Evolutionary conservation across 2,797 vertebrate species (phyloP), one percentile per base, ranked within the genome.

Genomic region (Euthynnus affinis): DNA sequence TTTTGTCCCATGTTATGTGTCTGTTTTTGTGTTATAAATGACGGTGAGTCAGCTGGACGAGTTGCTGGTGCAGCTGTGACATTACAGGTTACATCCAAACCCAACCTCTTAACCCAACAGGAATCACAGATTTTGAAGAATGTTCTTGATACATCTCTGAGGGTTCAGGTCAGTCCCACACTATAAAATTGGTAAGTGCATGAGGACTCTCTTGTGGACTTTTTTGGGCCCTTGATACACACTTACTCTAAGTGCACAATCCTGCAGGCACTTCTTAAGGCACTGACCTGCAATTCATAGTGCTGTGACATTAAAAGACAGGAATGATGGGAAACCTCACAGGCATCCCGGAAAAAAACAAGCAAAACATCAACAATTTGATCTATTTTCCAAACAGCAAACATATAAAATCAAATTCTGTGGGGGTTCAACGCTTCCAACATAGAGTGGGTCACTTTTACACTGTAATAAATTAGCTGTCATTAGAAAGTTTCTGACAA

Each of bases 121-220:
- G 70, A 76, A 74, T 62, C 6, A 32, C 56, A 78, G 58, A 74
- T 83, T 55, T 56, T 65, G 51, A 80, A 80, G 57, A 81, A 86
- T 72, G 74, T 66, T 84, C 76, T 65, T 66, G 56, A 80, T 76
- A 49, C 34, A 61, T 37, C 70, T 69, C 32, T 59, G 53, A 83
- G 52, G 55, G 29, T 44, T 81, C 32, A 22, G 69, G 42, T 40
- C 55, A 58, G 44, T 78, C 55, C 56, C 49, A 63, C 46, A 60
- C 42, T 55, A 46, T 22, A 70, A 59, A 59, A 66, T 5, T 80
- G 46, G 25, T 18, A 22, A 40, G 0, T 3, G 8, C 32, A 76
- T 0, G 5, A 89, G 74, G 53, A 61, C 57, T 84, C 63, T 79
- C 49, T 53, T 32, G 71, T 74, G 58, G 46, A 72, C 40, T 68